Base-by-base conservation (phyloP, 2,113 vertebrate genomes). In the Etheostoma cragini region DNA sequence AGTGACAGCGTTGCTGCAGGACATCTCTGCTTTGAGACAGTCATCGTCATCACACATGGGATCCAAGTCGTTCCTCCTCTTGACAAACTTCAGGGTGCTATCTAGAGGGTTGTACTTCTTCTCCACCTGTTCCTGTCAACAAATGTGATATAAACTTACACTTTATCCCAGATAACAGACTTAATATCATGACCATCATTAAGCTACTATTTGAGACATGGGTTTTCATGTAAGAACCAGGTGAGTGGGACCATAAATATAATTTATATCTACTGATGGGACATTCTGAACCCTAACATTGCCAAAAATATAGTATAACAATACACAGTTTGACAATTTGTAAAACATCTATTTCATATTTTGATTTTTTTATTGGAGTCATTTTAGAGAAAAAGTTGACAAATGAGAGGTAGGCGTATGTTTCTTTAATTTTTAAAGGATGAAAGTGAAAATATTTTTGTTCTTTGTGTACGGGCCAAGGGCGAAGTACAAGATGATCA, bases 91-190 rank as follows among this genome's bases (percentile, higher is more conserved):
- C n/a, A 94, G 57, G 3, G 90, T 93, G 0, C 6, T 19, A 19
- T 94, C 93, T 0, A 1, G 19, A 3, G 90, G 93, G 66, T 93
- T 82, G 3, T 92, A 93, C 11, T 47, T 88, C 69, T 92, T 90
- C 53, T 80, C 54, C 57, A 22, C n/a, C 35, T 74, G 15, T 15
- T 79, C 67, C 21, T 62, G n/a, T 6, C 16, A 17, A 56, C 5
- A 33, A 30, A 10, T 45, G 6, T 21, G 30, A 62, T 73, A 22
- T 38, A 42, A 21, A 54, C 14, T 0, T 21, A 42, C 16, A 74
- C 10, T 42, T 19, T 3, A 45, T 56, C 8, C n/a, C 33, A 52
- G 8, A 42, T 35, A 11, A 35, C 21, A 52, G 30, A 42, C 10
- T 24, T 19, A 17, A 38, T 24, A 19, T 8, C 24, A 38, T 12